Evolutionary conservation across 2,113 vertebrate species (phyloP), one percentile per base, ranked within the genome.

Genomic region (Vidua chalybeata): DNA sequence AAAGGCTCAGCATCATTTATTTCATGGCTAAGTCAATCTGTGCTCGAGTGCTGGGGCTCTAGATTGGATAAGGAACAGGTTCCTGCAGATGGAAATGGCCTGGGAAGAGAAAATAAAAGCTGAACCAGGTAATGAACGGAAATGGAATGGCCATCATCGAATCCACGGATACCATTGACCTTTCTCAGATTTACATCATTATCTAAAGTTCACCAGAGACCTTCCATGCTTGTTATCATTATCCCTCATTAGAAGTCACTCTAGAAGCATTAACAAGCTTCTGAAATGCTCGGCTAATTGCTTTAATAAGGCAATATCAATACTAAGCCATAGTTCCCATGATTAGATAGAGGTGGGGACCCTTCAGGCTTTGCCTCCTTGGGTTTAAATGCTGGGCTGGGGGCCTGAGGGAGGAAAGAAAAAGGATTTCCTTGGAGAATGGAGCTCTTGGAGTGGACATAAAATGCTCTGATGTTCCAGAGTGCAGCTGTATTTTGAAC

Each of bases 211-310:
- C 96, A 97, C 89, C 90, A 95, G 96, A 97, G 95, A 96, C 93
- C 92, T 96, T 96, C 96, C 95, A 96, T 89, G 92, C 94, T 95
- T 96, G 92, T 96, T 97, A 96, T 96, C 95, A 96, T 97, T 97
- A 97, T 95, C 94, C 89, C 94, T 97, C 97, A 97, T 97, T 97
- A 97, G 97, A 97, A 96, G 95, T 94, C 94, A 96, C 97, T 95
- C 97, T 93, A 95, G 94, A 94, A 96, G 93, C 96, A 96, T 97
- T 96, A 94, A 94, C 92, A 96, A 96, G 95, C 96, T 88, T 95
- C 96, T 95, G 94, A 96, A 95, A 94, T 93, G 88, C 84, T 96
- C 63, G 45, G 86, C 94, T 97, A 97, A 97, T 97, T 97, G 96
- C 93, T 96, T 96, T 97, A 97, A 97, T 96, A 96, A 96, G 94